These are phyloP conservation scores for Rhysida immarginata DNA, from an alignment of 1,140 invertebrate species.

Conservation along the genomic window DNA sequence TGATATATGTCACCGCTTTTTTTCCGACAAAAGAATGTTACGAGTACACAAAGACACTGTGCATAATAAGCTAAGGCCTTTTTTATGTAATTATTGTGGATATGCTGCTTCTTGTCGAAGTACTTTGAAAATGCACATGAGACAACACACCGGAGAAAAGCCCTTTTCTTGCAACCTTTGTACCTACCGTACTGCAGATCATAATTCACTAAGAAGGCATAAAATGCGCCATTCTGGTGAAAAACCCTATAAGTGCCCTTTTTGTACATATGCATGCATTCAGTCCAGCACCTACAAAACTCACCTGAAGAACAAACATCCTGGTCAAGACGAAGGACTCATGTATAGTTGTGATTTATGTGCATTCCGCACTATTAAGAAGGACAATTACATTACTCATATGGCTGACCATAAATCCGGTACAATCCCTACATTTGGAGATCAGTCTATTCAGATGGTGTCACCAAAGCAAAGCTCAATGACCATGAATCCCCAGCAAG, in stretches of 20 bases:
- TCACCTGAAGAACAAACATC: constrained; percentile 38
- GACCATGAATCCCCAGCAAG: neutral
- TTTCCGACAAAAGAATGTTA: constrained; percentile 11
- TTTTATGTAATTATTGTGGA: constrained; percentile 44
- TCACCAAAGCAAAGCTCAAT: neutral
- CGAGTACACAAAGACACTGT: constrained; percentile 24
- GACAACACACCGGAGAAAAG: constrained; percentile 40
- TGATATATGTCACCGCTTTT: constrained; percentile 13
- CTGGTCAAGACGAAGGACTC: constrained; percentile 22
- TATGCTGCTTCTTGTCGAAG: constrained; percentile 24
- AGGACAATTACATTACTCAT: constrained; percentile 25
- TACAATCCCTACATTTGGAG: neutral
- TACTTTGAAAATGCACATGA: constrained; percentile 27
- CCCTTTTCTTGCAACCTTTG: constrained; percentile 27
- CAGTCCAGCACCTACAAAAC: constrained; percentile 48
- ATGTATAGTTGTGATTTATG: constrained; percentile 30
- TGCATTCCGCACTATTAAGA: constrained; percentile 28
- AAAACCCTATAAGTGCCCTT: constrained; percentile 45
- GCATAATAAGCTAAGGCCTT: constrained; percentile 45
- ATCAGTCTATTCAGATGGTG: neutral
- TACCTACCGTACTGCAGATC: constrained; percentile 30
- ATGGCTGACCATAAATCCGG: constrained; percentile 27
- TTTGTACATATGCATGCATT: constrained; percentile 51
- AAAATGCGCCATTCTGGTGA: constrained; percentile 30
- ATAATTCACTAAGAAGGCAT: constrained; percentile 33